Evolutionary conservation across 2,888 invertebrate genomes (phyloP).

Genomic region (Thymelicus sylvestris): DNA sequence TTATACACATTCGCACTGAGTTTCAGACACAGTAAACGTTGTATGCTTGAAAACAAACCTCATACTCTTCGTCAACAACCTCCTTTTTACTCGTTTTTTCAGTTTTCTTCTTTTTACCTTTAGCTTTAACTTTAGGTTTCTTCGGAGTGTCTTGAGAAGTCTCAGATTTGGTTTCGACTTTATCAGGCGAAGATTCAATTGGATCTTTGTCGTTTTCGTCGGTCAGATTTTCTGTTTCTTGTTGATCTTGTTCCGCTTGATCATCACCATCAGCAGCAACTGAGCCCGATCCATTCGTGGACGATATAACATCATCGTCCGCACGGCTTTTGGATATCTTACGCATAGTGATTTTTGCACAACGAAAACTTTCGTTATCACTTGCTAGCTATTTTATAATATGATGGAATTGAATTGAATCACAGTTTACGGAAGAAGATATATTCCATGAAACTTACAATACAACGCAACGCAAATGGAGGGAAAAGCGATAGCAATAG

Average conservation of each 20-base stretch:
- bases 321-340: slow-evolving; percentile 76
- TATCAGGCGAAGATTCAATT: slow-evolving; percentile 26
- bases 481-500: slow-evolving; percentile 42
- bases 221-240: slow-evolving; percentile 51
- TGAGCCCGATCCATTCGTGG: slow-evolving; percentile 78
- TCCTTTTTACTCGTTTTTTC: slow-evolving; percentile 57
- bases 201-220: slow-evolving; percentile 49
- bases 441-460: slow-evolving; percentile 9
- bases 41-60: slow-evolving; percentile 63
- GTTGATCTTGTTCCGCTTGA: slow-evolving; percentile 44
- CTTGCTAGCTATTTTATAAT: too few species aligned
- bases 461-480: slow-evolving; percentile 40
- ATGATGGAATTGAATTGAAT: too few species aligned
- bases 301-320: slow-evolving; percentile 77
- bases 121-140: slow-evolving; percentile 58
- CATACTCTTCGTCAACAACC: slow-evolving; percentile 75
- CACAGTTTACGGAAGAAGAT: neutral
- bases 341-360: slow-evolving; percentile 62
- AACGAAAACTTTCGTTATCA: neutral
- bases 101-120: slow-evolving; percentile 65
- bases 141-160: slow-evolving; percentile 47
- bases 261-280: slow-evolving; percentile 49
- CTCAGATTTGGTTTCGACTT: slow-evolving; percentile 41
- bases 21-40: neutral
- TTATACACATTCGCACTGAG: too few species aligned